These are phyloP conservation scores for Volucella inflata DNA, from an alignment of 2,888 invertebrate species.

Conservation along the genomic window DNA sequence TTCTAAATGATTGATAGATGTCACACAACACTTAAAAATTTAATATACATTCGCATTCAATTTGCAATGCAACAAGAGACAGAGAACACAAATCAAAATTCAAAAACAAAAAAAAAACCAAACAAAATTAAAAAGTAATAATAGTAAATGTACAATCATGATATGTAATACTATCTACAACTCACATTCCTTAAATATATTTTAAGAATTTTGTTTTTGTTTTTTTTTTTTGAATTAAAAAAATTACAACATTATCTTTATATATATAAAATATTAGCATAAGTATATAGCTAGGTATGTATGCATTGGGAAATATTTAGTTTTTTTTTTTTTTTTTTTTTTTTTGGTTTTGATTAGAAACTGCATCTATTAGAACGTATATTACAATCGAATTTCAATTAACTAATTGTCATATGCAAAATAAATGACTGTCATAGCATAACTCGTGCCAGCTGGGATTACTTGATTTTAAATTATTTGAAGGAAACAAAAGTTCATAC, in stretches of 20 bases:
- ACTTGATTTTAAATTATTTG: constrained; percentile 77
- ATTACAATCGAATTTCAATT: constrained; percentile 69
- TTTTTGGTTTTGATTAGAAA: constrained; percentile 12
- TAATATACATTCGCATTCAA: constrained; percentile 50
- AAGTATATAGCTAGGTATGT: constrained; percentile 54
- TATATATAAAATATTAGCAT: constrained; percentile 34
- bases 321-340: constrained; percentile 18
- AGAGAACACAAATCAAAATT: not conserved
- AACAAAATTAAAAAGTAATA: constrained; percentile 6
- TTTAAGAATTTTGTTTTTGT: constrained; percentile 16
- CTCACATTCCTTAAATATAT: constrained; percentile 54
- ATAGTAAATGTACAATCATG: constrained; percentile 15
- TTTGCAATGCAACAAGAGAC: constrained; percentile 60
- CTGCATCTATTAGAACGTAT: constrained; percentile 69
- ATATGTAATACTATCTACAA: constrained; percentile 50
- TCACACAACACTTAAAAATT: constrained; percentile 50
- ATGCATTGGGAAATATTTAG: constrained; percentile 43
- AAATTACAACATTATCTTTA: constrained; percentile 52
- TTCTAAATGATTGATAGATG: not conserved
- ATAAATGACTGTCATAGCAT: constrained; percentile 80
- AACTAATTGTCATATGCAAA: constrained; percentile 74
- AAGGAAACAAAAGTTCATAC: constrained; percentile 25
- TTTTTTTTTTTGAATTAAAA: constrained; percentile 30
- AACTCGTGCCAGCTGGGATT: constrained; percentile 85
- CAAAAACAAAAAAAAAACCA: constrained; percentile 2